Percentiles rank a stretch among this genome's conserved stretches.
Conservation (phyloP, 2,797 vertebrate genomes). For the Notolepis coatsorum region DNA sequence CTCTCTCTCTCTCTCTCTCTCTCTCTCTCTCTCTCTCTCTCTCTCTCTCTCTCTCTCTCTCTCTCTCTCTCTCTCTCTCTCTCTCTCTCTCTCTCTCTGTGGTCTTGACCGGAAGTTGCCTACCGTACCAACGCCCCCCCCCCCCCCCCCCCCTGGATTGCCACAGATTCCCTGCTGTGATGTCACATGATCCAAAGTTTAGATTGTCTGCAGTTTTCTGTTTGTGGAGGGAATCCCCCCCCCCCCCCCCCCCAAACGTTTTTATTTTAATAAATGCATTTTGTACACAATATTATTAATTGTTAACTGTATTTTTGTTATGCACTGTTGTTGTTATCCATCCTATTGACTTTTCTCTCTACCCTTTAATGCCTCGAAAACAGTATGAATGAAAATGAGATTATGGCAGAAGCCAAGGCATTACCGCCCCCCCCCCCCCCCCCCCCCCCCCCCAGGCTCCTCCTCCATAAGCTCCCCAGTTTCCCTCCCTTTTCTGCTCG, state of each 20-base stretch:
- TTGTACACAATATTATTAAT: too few species aligned
- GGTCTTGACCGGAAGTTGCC: not conserved
- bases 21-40: too few species aligned
- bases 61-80: too few species aligned
- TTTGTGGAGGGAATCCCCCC: slow-evolving; percentile 5
- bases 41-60: too few species aligned
- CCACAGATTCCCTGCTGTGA: not conserved
- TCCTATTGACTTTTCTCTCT: slow-evolving; percentile 1
- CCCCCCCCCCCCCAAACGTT: too few species aligned
- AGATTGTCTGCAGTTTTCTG: slow-evolving; percentile 36
- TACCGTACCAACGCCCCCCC: too few species aligned
- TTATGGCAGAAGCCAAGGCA: slow-evolving; percentile 43
- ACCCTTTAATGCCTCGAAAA: slow-evolving; percentile 29
- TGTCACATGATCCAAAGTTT: not conserved
- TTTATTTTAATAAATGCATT: too few species aligned
- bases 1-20: too few species aligned
- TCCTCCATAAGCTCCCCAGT: slow-evolving; percentile 49
- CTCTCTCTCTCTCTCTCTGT: not conserved
- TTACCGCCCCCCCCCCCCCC: slow-evolving; percentile 39
- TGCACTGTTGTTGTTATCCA: slow-evolving; percentile 2
- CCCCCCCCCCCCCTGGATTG: slow-evolving; percentile 8
- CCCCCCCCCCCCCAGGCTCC: slow-evolving; percentile 11
- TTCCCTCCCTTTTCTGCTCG: slow-evolving; percentile 18
- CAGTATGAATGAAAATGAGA: slow-evolving; percentile 72
- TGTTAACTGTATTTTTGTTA: too few species aligned